A percentile compares a stretch with the other conserved stretches of the same genome.
Evolutionary conservation across 2,888 invertebrate species (phyloP).

Genomic region (Drosophila monieri): DNA sequence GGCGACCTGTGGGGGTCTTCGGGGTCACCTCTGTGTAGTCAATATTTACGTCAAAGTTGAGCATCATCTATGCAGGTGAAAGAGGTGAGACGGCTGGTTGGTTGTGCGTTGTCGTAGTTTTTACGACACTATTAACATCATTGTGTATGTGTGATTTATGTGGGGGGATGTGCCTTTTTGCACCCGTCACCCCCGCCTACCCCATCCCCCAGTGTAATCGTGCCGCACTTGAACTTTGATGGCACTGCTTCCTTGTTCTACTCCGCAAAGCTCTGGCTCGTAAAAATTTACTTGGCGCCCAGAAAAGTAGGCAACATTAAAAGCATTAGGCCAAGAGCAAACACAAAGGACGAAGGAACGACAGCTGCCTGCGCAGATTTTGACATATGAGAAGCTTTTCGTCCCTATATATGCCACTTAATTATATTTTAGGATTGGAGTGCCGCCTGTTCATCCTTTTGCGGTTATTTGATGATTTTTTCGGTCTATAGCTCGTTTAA

Average conservation of each 20-base stretch:
- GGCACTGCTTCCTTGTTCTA: constrained; percentile 12
- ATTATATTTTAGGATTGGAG: constrained; percentile 31
- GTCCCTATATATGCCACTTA: constrained; percentile 35
- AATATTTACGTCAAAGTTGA: constrained; percentile 52
- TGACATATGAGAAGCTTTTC: constrained; percentile 65
- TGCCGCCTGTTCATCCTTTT: constrained; percentile 13
- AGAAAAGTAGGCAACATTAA: constrained; percentile 53
- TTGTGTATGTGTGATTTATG: constrained; percentile 56
- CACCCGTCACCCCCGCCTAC: constrained; percentile 17
- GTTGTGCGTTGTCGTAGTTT: constrained; percentile 53
- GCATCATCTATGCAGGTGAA: constrained; percentile 33
- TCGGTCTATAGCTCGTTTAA: constrained; percentile 30
- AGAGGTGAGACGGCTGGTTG: constrained; percentile 12
- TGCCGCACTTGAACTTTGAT: constrained; percentile 49
- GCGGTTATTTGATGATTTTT: constrained; percentile 27
- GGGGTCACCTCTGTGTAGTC: constrained; percentile 46
- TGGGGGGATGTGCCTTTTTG: constrained; percentile 20
- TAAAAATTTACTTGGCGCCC: constrained; percentile 49
- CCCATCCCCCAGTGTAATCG: constrained; percentile 14
- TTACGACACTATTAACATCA: constrained; percentile 70
- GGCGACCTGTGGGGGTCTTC: constrained; percentile 14
- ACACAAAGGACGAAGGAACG: constrained; percentile 26
- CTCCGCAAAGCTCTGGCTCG: constrained; percentile 35
- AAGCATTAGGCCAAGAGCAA: constrained; percentile 40
- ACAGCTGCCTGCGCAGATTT: constrained; percentile 64